Conservation (phyloP, 2,113 vertebrate genomes). For the Carettochelys insculpta region DNA sequence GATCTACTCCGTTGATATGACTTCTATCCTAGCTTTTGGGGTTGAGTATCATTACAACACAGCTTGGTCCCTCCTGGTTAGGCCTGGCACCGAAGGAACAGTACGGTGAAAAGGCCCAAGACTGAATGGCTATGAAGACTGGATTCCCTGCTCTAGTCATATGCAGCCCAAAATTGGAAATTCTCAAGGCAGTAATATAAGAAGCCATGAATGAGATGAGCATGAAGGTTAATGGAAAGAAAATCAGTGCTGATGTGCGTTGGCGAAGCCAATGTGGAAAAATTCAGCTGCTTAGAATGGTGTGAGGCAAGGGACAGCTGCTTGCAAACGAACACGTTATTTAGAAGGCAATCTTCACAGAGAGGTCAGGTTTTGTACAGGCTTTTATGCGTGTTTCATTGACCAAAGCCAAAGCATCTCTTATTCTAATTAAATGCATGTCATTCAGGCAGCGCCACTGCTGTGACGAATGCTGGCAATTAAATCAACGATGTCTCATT, state of each 20-base stretch:
- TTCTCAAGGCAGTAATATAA: background rate
- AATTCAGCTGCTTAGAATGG: background rate
- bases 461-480: background rate
- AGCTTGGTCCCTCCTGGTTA: background rate
- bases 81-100: background rate
- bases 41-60: background rate
- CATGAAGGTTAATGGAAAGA: background rate
- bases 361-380: conserved; percentile 35
- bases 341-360: background rate
- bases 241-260: background rate
- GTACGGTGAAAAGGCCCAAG: background rate
- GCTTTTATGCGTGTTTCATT: conserved; percentile 6
- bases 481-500: conserved; percentile 28
- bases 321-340: background rate
- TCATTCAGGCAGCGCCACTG: conserved; percentile 18
- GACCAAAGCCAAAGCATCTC: conserved; percentile 31
- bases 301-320: background rate
- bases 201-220: background rate
- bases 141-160: background rate
- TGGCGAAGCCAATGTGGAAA: background rate
- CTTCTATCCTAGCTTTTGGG: background rate
- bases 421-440: conserved; percentile 29
- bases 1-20: too few species aligned
- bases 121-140: background rate
- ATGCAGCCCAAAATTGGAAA: accelerated